Evolutionary conservation across 2,888 invertebrate species (phyloP), one percentile per base, ranked within the genome.

Genomic region (Amphipyra tragopoginis): DNA sequence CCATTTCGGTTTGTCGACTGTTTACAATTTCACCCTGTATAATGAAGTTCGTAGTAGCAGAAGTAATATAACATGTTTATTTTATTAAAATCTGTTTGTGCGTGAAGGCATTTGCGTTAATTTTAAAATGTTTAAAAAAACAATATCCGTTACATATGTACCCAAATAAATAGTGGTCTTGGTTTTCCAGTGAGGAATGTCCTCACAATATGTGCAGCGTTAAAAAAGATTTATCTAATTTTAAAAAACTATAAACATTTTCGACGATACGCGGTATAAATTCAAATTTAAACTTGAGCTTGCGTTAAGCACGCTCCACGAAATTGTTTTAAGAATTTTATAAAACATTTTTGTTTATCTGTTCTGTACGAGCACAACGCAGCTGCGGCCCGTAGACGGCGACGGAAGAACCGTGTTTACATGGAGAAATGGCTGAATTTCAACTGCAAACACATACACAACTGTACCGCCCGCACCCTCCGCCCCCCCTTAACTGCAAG

Each of bases 381-480:
- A 79, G 72, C 68, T 80, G 80, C 44, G 72, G 42, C 69, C 50
- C 52, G 42, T 42, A 40, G 44, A 45, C 55, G 26, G 13, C 21
- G 51, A 59, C 61, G 56, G 60, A 61, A 65, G 56, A 69, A 68
- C 68, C 71, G 61, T 80, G 80, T 83, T 84, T 82, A 79, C 78
- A 72, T 57, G 55, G 64, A 72, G 75, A 80, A 82, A 82, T 81
- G 73, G 77, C 75, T 80, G 79, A 83, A 85, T 80, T 86, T 83
- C 74, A 76, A 78, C 77, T 77, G 75, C 78, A 83, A 81, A 82
- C 68, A 80, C 61, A 75, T 66, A 68, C 70, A 64, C 63, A 40
- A 51, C 49, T 42, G 33, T 39, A n/a, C 14, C 49, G 14, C 34
- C 55, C 47, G 40, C 60, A 43, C 52, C 48, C 57, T 5, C 36